Base-by-base conservation (phyloP, 2,113 vertebrate genomes). In the Nesospiza acunhae region DNA sequence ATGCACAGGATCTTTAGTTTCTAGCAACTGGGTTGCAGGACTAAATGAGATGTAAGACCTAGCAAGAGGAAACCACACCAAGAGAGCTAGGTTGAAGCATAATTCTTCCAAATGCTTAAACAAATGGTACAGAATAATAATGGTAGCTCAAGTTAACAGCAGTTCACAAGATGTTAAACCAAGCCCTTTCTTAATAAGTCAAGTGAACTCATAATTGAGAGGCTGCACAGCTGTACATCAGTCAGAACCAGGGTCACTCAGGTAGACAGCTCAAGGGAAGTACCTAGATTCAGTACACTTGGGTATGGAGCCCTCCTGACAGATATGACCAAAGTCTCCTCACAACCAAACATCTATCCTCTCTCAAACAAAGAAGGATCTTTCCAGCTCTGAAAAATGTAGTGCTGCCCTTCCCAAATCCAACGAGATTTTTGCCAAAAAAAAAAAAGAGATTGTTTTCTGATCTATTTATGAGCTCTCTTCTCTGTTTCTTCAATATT, bases 401-500 rank as follows among this genome's bases (percentile, higher is more conserved):
- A 63, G 23, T 42, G 16, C 44, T 75, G 44, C 26, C 56, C n/a
- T 81, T 78, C 33, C 35, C 19, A 19, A 60, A 78, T 18, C 47
- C 64, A 70, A 24, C 16, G 19, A 56, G 30, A 44, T 11, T 72
- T 20, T 27, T 89, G 30, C 30, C 47, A 81, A 37, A 88, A 76
- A 42, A n/a, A 66, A 47, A 42, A n/a, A 66, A 47, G 42, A n/a
- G 6, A 47, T 23, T 67, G 50, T 59, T 84, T 84, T 68, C 76
- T 81, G 60, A 78, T n/a, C 28, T 92, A 75, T 88, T 93, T 52
- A 89, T 81, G 52, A 39, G 35, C 28, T 89, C 44, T 56, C 52
- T 87, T 73, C 63, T 47, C 83, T 87, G 47, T 15, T 58, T 95
- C 59, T 89, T 93, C 44, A 56, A 49, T 49, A 39, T 33, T 15